Evolutionary conservation across 1,140 invertebrate species (phyloP).

Genomic region (Drosophila miranda): DNA sequence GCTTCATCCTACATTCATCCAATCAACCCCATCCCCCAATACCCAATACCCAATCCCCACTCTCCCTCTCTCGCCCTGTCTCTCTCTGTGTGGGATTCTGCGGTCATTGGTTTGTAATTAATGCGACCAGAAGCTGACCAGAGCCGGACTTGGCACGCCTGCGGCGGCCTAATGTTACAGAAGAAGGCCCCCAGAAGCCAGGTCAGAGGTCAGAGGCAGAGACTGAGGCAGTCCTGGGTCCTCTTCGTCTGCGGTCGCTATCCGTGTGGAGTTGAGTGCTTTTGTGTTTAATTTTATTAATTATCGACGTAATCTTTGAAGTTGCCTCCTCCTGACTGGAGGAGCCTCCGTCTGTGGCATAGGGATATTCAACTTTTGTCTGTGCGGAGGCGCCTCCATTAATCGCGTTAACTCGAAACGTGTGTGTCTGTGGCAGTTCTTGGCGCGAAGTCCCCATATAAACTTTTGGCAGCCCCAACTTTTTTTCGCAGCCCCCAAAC

Average conservation of each 20-base stretch:
- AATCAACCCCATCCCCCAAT: too few species aligned
- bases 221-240: background rate
- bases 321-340: constrained; percentile 32
- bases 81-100: constrained; percentile 27
- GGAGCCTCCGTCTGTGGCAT: background rate
- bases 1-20: too few species aligned
- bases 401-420: constrained; percentile 58
- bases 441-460: constrained; percentile 10
- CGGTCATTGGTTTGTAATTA: constrained; percentile 78
- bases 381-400: constrained; percentile 48
- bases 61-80: constrained; percentile 19
- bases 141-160: constrained; percentile 56
- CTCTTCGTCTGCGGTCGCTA: constrained; percentile 26
- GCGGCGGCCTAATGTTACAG: constrained; percentile 54
- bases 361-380: constrained; percentile 21
- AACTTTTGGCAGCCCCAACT: constrained; percentile 1
- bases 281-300: constrained; percentile 80
- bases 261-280: constrained; percentile 49
- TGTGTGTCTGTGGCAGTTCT: constrained; percentile 33
- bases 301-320: constrained; percentile 76
- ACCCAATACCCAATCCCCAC: background rate
- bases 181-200: background rate
- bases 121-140: constrained; percentile 63
- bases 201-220: background rate
- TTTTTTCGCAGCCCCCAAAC: constrained; percentile 20